Evolutionary conservation across 92 coral and sea anemone species (phyloP).

Genomic region (Parazoanthus darwini): DNA sequence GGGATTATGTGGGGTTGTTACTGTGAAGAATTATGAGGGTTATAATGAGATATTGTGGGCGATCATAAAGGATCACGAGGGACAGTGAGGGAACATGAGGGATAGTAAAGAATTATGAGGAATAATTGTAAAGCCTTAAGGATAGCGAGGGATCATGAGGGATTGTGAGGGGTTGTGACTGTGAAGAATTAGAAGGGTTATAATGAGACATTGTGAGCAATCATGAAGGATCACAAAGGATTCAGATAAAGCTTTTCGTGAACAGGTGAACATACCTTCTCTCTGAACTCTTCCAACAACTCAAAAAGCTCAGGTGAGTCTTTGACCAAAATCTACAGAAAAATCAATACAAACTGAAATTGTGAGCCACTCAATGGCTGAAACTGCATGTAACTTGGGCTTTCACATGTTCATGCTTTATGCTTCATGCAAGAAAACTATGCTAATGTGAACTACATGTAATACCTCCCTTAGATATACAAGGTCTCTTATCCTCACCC

Average conservation of each 20-base stretch:
- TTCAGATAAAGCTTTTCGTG: neutral
- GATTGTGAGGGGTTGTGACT: neutral
- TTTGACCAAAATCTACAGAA: slow-evolving; percentile 72
- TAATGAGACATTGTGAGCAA: neutral
- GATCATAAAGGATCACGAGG: neutral
- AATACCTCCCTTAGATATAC: too few species aligned
- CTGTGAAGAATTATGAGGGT: neutral
- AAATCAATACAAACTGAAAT: neutral
- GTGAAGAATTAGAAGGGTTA: neutral
- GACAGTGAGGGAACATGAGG: neutral
- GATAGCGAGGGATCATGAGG: neutral
- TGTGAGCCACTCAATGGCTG: neutral
- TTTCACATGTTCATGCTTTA: neutral
- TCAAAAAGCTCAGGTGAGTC: slow-evolving; percentile 96
- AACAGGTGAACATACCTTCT: slow-evolving; percentile 60
- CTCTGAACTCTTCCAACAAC: slow-evolving; percentile 81
- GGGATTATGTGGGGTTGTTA: neutral
- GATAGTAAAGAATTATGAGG: neutral
- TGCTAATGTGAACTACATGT: too few species aligned
- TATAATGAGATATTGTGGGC: neutral
- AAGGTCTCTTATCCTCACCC: too few species aligned
- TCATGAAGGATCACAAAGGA: neutral
- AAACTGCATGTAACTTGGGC: neutral
- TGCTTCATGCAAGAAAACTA: neutral
- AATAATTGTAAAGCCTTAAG: too few species aligned